Base-by-base conservation (phyloP, 2,113 vertebrate genomes). In the Spermophilus dauricus region DNA sequence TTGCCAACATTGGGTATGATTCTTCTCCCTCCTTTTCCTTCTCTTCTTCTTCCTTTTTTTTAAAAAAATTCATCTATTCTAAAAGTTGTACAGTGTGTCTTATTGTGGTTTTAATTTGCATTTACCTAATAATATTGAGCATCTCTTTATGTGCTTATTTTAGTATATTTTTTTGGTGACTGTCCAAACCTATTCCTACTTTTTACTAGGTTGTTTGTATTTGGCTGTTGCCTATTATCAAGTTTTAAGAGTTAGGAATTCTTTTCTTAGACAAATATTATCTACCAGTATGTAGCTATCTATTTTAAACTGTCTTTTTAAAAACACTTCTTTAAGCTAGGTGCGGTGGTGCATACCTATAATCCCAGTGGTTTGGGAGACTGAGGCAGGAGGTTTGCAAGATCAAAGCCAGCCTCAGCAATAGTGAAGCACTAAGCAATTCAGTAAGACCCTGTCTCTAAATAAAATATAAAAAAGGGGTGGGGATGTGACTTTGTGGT, bases 181-280 rank as follows among this genome's bases (percentile, higher is more conserved):
- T 56, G 13, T 92, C 70, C 20, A 90, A 80, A 87, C 73, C 63
- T 53, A 77, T 90, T 14, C 4, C 69, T 37, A 61, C 34, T 93
- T 80, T 85, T 86, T 26, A 58, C 2, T 86, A 70, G 56, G 30
- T 77, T 94, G 17, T 86, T 82, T 88, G 17, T 90, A 37, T 30
- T 75, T 48, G 39, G 13, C 28, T 84, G 8, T 95, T 87, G 56
- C 51, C 48, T 92, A 53, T 28, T 45, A 73, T 58, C 42, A 89
- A 65, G 39, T 82, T 86, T 89, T 88, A 51, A 91, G 84, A 56
- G 13, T 86, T 87, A 42, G n/a, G 22, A 92, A 32, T 86, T 82
- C 51, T 93, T 93, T 78, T 30, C n/a, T 70, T 28, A 96, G 56
- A 89, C 17, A 90, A 72, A 90, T 86, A 75, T 67, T 94, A 56